Conservation (phyloP, 2,797 vertebrate genomes). For the Antennarius maculatus region DNA sequence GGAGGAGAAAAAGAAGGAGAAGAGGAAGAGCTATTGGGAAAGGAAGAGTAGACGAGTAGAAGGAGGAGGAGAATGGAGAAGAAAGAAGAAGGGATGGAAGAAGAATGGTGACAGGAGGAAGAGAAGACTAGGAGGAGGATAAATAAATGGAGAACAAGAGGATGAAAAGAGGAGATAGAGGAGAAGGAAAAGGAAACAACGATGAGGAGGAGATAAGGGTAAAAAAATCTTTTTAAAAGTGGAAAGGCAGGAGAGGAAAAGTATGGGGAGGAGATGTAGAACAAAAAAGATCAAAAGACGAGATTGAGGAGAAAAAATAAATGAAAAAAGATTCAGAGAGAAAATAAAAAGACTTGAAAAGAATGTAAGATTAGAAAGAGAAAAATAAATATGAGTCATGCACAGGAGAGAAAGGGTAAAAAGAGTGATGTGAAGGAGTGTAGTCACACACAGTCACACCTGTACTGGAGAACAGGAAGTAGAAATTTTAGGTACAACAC, state of each 20-base stretch:
- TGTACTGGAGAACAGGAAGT: slow-evolving; percentile 61
- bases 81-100: too few relatives aligned
- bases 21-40: background rate
- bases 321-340: too few relatives aligned
- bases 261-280: too few relatives aligned
- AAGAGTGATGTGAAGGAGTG: slow-evolving; percentile 3
- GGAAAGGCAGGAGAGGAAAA: too few relatives aligned
- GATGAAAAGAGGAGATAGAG: background rate
- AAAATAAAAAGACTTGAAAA: too few relatives aligned
- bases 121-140: background rate
- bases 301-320: background rate
- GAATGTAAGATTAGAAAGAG: background rate
- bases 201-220: too few relatives aligned
- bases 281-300: background rate
- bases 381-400: background rate
- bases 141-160: background rate
- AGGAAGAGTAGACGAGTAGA: background rate
- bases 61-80: background rate
- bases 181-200: background rate
- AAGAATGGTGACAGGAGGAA: background rate
- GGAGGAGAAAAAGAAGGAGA: background rate
- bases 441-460: slow-evolving; percentile 25
- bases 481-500: slow-evolving; percentile 61
- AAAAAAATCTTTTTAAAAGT: too few relatives aligned
- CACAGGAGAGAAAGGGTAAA: too few relatives aligned